Conservation (phyloP, 2,888 invertebrate genomes). For the Thumatha senex region DNA sequence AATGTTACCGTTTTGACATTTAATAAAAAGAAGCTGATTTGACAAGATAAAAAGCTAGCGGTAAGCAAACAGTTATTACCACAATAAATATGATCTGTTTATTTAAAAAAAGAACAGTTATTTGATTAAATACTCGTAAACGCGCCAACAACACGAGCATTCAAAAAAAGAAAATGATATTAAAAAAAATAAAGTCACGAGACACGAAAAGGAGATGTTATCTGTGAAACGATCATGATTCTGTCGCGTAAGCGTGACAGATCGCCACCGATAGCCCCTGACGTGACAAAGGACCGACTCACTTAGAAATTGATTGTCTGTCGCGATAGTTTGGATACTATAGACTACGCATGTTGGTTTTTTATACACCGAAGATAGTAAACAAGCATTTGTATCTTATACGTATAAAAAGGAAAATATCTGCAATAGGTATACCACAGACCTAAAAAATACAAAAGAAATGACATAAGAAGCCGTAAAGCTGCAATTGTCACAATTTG, state of each 20-base stretch:
- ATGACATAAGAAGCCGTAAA: no score
- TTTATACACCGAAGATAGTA: no score
- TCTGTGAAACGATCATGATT: constrained; percentile 39
- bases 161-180: constrained; percentile 20
- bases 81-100: neutral
- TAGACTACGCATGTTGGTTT: constrained; percentile 5
- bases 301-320: constrained; percentile 38
- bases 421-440: no score
- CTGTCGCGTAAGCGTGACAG: constrained; percentile 43
- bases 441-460: no score
- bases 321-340: constrained; percentile 23
- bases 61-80: neutral
- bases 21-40: no score
- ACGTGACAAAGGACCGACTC: constrained; percentile 39
- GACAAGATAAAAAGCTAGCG: neutral
- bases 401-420: no score
- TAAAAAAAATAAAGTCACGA: constrained; percentile 32
- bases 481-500: no score
- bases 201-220: constrained; percentile 51
- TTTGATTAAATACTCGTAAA: constrained; percentile 31
- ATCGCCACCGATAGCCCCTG: constrained; percentile 35
- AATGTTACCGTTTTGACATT: no score
- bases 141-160: constrained; percentile 27
- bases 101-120: constrained; percentile 34
- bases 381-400: no score